These are phyloP conservation scores for Sitodiplosis mosellana DNA, from an alignment of 1,140 invertebrate species.

Conservation along the genomic window DNA sequence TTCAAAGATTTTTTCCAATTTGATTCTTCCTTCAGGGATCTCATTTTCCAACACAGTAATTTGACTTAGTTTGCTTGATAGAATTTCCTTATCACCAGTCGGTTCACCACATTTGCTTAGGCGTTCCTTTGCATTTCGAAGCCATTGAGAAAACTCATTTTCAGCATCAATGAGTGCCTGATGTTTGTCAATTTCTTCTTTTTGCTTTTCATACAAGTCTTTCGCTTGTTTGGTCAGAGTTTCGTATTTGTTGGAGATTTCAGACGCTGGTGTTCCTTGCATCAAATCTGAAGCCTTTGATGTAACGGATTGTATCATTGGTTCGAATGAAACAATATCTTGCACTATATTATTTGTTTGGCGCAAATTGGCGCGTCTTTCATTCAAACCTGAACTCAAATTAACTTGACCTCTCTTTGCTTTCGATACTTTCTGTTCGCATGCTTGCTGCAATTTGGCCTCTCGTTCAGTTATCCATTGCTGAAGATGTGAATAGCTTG, in stretches of 20 bases:
- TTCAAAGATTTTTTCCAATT: slow-evolving; percentile 61
- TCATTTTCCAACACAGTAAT: slow-evolving; percentile 67
- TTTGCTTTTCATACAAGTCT: slow-evolving; percentile 77
- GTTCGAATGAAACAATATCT: slow-evolving; percentile 86
- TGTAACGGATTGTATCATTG: slow-evolving; percentile 84
- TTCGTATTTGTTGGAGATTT: slow-evolving; percentile 80
- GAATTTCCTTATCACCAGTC: slow-evolving; percentile 79
- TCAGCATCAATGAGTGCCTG: slow-evolving; percentile 79
- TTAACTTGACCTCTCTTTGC: slow-evolving; percentile 54
- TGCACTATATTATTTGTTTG: slow-evolving; percentile 85
- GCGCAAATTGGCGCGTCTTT: slow-evolving; percentile 71
- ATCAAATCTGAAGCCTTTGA: slow-evolving; percentile 77
- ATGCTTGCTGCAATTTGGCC: slow-evolving; percentile 82
- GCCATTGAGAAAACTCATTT: slow-evolving; percentile 82
- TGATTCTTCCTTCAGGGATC: slow-evolving; percentile 57
- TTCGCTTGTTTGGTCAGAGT: slow-evolving; percentile 76
- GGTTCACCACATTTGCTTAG: slow-evolving; percentile 86
- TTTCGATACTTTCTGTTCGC: slow-evolving; percentile 66
- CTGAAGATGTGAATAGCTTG: slow-evolving; percentile 73
- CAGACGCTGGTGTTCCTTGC: slow-evolving; percentile 67
- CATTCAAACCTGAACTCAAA: slow-evolving; percentile 53
- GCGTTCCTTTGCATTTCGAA: slow-evolving; percentile 70
- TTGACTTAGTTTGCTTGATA: slow-evolving; percentile 67
- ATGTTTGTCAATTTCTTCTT: slow-evolving; percentile 75
- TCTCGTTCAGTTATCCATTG: slow-evolving; percentile 93